These are phyloP conservation scores for Papilio elwesi DNA, from an alignment of 2,888 invertebrate genomes.

Conservation along the genomic window DNA sequence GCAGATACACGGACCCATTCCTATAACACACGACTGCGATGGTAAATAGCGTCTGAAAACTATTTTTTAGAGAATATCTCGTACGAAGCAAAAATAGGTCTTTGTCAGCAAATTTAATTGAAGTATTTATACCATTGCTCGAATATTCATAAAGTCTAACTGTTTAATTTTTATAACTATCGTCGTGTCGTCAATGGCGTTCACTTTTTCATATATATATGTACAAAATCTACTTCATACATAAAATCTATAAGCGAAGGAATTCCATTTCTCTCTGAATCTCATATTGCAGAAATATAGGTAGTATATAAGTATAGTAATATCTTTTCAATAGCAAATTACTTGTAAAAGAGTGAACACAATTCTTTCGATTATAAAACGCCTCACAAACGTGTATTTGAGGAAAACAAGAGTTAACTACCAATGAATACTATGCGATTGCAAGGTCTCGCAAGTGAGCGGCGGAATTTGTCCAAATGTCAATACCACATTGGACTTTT, in stretches of 20 bases:
- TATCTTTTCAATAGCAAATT: conserved; percentile 4
- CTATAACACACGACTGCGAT: neutral
- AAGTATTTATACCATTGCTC: neutral
- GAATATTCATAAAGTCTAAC: neutral
- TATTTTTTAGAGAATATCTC: neutral
- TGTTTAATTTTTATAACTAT: conserved; percentile 7
- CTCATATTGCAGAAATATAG: neutral
- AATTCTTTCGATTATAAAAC: conserved; percentile 3
- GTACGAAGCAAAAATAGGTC: neutral
- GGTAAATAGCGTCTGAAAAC: neutral
- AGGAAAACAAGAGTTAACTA: conserved; percentile 41
- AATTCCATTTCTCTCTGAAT: too few relatives aligned
- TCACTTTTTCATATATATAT: neutral
- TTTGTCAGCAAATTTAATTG: neutral
- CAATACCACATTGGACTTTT: conserved; percentile 50
- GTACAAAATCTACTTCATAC: neutral
- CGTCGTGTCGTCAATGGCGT: neutral
- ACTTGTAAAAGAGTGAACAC: conserved; percentile 8
- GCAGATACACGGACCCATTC: conserved; percentile 5
- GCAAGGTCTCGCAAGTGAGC: conserved; percentile 55
- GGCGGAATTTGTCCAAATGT: conserved; percentile 56
- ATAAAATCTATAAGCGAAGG: neutral
- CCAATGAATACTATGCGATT: conserved; percentile 51
- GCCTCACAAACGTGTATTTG: conserved; percentile 33
- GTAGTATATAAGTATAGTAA: neutral